These are phyloP conservation scores for Decapterus maruadsi DNA, from an alignment of 2,797 vertebrate genomes.

Conservation along the genomic window DNA sequence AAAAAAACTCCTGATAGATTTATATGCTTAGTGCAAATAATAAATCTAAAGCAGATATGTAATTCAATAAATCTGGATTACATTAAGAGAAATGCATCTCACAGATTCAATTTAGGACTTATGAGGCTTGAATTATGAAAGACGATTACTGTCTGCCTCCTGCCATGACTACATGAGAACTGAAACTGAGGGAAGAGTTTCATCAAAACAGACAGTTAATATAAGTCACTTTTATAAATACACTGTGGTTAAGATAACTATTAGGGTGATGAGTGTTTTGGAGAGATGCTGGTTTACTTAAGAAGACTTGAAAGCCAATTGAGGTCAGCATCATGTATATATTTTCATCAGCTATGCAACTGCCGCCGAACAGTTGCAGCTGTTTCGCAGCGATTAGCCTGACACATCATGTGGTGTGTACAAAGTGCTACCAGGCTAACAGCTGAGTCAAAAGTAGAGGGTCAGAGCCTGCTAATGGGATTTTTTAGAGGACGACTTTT, in stretches of 20 bases:
- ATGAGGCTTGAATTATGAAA: conserved; percentile 77
- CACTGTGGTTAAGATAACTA: conserved; percentile 45
- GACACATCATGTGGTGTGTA: conserved; percentile 72
- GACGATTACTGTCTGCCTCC: conserved; percentile 64
- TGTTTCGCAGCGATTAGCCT: conserved; percentile 73
- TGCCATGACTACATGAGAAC: conserved; percentile 50
- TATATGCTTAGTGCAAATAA: conserved; percentile 67
- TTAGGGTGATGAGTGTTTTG: conserved; percentile 52
- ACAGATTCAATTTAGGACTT: conserved; percentile 75
- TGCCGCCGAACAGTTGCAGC: conserved; percentile 68
- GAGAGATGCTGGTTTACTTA: conserved; percentile 55
- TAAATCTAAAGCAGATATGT: conserved; percentile 77
- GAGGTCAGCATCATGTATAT: conserved; percentile 67
- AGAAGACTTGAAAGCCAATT: conserved; percentile 61
- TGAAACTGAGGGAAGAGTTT: conserved; percentile 48
- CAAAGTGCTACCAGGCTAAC: conserved; percentile 78
- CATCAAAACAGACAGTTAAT: conserved; percentile 52
- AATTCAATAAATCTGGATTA: conserved; percentile 80
- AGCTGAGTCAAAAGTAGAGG: conserved; percentile 73
- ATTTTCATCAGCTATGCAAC: conserved; percentile 60
- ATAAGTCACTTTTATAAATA: conserved; percentile 65
- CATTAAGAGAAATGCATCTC: conserved; percentile 74
- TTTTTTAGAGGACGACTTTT: conserved; percentile 37
- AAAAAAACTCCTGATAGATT: conserved; percentile 63
- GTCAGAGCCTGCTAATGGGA: conserved; percentile 61